Conservation (phyloP, 2,888 invertebrate genomes). For the Amitus sp. region DNA sequence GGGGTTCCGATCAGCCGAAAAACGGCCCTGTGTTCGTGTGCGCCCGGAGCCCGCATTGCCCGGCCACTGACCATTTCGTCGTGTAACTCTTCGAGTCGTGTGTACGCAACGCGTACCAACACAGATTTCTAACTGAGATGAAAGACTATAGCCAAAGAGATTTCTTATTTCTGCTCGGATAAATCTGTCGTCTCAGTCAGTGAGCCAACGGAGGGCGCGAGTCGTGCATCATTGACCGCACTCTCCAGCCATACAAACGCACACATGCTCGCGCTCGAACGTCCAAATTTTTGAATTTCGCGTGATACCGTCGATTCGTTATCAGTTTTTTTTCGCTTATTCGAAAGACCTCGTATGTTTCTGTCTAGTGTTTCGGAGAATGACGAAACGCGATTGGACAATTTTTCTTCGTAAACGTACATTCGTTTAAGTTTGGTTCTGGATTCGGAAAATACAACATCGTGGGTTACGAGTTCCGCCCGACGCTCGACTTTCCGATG, state of each 20-base stretch:
- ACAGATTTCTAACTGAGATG: constrained; percentile 27
- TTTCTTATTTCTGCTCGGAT: constrained; percentile 65
- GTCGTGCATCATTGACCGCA: constrained; percentile 58
- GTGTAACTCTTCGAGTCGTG: constrained; percentile 12
- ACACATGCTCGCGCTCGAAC: background rate
- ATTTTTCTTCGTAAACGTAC: too few relatives aligned
- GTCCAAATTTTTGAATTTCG: constrained; percentile 10
- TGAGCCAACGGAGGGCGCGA: constrained; percentile 61
- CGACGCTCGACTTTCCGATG: constrained; percentile 53
- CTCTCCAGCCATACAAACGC: constrained; percentile 27
- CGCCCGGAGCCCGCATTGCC: constrained; percentile 10
- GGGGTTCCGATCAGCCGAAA: too few relatives aligned
- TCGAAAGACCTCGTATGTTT: background rate
- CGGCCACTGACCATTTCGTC: constrained; percentile 35
- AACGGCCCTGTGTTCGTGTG: constrained; percentile 14
- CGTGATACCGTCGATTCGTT: too few relatives aligned
- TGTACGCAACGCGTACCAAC: constrained; percentile 18
- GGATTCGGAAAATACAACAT: background rate
- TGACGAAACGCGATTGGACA: background rate
- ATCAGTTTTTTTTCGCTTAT: too few relatives aligned
- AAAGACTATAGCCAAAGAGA: constrained; percentile 47
- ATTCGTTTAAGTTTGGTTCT: too few relatives aligned
- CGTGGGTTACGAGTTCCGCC: constrained; percentile 10
- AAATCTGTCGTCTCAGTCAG: constrained; percentile 65
- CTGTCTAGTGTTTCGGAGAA: background rate